Percentiles rank a stretch among this genome's conserved stretches.
These are phyloP conservation scores for Pristionchus maxplancki DNA, from an alignment of 2,888 invertebrate species.

Conservation along the genomic window DNA sequence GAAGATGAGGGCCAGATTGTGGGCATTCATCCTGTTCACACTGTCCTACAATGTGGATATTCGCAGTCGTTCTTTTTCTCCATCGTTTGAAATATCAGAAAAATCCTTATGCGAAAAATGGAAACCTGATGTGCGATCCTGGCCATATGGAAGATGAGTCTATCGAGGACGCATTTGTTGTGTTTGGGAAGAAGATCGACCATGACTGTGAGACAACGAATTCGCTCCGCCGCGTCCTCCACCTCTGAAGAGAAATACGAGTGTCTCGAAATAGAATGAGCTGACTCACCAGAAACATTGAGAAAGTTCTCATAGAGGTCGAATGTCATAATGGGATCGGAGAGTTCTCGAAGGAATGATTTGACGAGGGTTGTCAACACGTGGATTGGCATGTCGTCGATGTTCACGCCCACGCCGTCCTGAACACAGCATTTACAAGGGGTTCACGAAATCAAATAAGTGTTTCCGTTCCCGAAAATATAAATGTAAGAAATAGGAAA, in stretches of 20 bases:
- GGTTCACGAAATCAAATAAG: too few species aligned
- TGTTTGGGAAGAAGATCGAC: conserved; percentile 90
- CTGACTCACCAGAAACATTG: conserved; percentile 84
- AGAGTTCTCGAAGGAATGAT: conserved; percentile 91
- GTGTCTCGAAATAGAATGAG: neutral
- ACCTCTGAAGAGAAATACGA: conserved; percentile 81
- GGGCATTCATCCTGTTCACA: conserved; percentile 92
- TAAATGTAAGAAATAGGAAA: conserved; percentile 76
- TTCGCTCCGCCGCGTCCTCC: conserved; percentile 87
- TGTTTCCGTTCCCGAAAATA: too few species aligned
- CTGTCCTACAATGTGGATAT: conserved; percentile 81
- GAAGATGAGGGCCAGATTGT: conserved; percentile 93
- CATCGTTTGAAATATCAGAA: too few species aligned
- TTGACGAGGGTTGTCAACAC: conserved; percentile 92
- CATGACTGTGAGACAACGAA: conserved; percentile 89
- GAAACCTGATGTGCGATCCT: conserved; percentile 79
- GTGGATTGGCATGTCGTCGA: conserved; percentile 88
- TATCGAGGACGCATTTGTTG: conserved; percentile 89
- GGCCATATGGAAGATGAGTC: conserved; percentile 92
- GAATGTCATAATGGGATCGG: conserved; percentile 92
- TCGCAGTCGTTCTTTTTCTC: too few species aligned
- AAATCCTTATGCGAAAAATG: too few species aligned
- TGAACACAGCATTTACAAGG: too few species aligned
- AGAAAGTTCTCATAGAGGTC: conserved; percentile 95
- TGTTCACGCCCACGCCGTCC: conserved; percentile 85